Evolutionary conservation across 2,888 invertebrate genomes (phyloP).

Genomic region (Athrips mouffetella): DNA sequence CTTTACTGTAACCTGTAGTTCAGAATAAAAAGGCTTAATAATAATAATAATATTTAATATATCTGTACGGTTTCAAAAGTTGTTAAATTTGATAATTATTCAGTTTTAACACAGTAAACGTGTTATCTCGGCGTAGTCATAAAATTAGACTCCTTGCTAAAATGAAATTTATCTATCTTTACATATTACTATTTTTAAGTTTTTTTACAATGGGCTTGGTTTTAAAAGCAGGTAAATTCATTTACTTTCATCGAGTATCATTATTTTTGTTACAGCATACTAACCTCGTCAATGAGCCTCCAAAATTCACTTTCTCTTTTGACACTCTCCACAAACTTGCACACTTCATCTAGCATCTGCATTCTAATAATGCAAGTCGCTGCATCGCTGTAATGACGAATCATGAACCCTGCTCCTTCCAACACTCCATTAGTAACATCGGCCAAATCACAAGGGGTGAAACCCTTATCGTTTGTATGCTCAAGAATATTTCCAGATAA

Average conservation of each 20-base stretch:
- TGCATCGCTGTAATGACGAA: slow-evolving; percentile 26
- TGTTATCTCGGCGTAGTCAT: no score
- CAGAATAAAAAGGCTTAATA: no score
- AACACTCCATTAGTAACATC: slow-evolving; percentile 36
- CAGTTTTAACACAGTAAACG: no score
- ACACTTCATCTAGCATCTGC: slow-evolving; percentile 27
- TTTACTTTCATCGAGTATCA: background rate
- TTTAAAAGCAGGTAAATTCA: no score
- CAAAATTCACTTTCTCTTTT: slow-evolving; percentile 25
- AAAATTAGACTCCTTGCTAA: no score
- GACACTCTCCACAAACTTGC: slow-evolving; percentile 28
- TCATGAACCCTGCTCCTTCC: slow-evolving; percentile 34
- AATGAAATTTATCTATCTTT: no score
- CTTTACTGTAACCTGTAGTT: no score
- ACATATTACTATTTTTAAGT: no score
- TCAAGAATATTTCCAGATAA: slow-evolving; percentile 38
- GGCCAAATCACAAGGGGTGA: slow-evolving; percentile 27
- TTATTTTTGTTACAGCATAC: background rate
- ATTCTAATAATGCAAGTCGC: slow-evolving; percentile 28
- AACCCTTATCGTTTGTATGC: slow-evolving; percentile 24
- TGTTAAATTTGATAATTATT: no score
- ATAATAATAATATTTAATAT: no score
- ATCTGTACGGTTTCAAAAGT: no score
- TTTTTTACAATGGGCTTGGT: no score
- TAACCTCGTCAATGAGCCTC: slow-evolving; percentile 30